phyloP scores from a whole-genome alignment of 2,888 invertebrate genomes.

The Dolichopus griseipennis region DNA sequence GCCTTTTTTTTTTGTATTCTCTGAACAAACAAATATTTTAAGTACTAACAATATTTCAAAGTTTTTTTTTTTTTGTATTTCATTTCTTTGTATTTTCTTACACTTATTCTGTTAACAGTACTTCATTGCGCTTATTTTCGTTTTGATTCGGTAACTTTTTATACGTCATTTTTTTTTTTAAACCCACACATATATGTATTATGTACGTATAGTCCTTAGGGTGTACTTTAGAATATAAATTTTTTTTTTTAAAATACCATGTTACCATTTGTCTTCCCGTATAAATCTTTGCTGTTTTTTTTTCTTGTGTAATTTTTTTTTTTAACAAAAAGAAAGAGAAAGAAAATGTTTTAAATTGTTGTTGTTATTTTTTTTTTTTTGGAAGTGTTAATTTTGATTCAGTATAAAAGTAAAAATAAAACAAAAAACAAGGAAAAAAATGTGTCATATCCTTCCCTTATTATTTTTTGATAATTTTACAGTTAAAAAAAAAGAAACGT shows the following conservation, averaged over 20 bases:
- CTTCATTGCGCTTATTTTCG: background rate
- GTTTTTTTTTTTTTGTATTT: background rate
- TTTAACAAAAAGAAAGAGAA: background rate
- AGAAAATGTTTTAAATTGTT: background rate
- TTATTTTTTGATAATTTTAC: background rate
- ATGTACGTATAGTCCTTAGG: background rate
- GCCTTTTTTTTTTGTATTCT: background rate
- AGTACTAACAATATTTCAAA: conserved; percentile 1
- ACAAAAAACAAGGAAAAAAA: background rate
- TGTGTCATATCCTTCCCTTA: background rate
- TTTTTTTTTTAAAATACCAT: background rate
- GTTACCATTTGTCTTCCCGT: background rate
- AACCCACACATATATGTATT: too few relatives aligned
- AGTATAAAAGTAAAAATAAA: background rate
- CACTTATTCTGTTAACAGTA: background rate
- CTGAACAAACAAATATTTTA: background rate
- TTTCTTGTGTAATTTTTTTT: too few relatives aligned
- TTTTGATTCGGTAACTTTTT: background rate
- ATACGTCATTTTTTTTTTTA: background rate
- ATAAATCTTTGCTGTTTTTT: background rate
- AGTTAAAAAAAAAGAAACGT: background rate
- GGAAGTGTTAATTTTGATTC: conserved; percentile 1
- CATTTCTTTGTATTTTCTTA: background rate
- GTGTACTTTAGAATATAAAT: background rate
- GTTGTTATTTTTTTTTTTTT: background rate